Percentiles rank a stretch among this genome's conserved stretches.
phyloP scores from a whole-genome alignment of 1,140 invertebrate species.

The Drosophila ananassae region DNA sequence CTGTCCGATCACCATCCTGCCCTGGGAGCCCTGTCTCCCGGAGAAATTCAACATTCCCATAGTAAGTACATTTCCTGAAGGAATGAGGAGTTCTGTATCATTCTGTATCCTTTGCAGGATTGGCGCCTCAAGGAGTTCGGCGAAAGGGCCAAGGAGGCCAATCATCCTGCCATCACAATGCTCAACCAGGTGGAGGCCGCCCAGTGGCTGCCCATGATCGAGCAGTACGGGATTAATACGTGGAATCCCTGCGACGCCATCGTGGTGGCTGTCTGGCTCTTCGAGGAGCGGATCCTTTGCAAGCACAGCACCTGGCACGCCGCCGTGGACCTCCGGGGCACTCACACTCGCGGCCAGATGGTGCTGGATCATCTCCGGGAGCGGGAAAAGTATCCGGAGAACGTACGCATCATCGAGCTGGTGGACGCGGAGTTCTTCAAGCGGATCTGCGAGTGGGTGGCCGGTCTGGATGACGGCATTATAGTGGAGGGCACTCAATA shows the following conservation, averaged over 20 bases:
- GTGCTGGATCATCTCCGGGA: constrained; percentile 86
- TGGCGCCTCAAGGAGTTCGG: constrained; percentile 85
- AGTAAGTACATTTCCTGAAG: constrained; percentile 76
- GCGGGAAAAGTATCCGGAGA: constrained; percentile 83
- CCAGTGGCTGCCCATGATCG: constrained; percentile 71
- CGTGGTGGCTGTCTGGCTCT: constrained; percentile 85
- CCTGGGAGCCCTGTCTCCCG: constrained; percentile 87
- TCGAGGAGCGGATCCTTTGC: constrained; percentile 76
- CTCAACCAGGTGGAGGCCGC: constrained; percentile 86
- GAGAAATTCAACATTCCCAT: constrained; percentile 83
- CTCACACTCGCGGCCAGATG: constrained; percentile 86
- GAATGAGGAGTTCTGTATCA: neutral
- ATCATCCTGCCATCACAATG: constrained; percentile 83
- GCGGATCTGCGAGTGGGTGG: constrained; percentile 62
- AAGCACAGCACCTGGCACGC: constrained; percentile 84
- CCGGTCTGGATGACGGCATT: constrained; percentile 38
- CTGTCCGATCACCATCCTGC: constrained; percentile 87
- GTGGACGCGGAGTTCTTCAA: constrained; percentile 85
- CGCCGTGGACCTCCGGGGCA: constrained; percentile 86
- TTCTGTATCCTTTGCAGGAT: constrained; percentile 79
- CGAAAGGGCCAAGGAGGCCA: constrained; percentile 6
- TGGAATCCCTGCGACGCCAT: constrained; percentile 87
- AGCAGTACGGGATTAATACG: constrained; percentile 52
- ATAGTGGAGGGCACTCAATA: constrained; percentile 3
- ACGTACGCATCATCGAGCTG: constrained; percentile 85